Conservation (phyloP, 2,797 vertebrate genomes). For the Catostomus latipinnis region DNA sequence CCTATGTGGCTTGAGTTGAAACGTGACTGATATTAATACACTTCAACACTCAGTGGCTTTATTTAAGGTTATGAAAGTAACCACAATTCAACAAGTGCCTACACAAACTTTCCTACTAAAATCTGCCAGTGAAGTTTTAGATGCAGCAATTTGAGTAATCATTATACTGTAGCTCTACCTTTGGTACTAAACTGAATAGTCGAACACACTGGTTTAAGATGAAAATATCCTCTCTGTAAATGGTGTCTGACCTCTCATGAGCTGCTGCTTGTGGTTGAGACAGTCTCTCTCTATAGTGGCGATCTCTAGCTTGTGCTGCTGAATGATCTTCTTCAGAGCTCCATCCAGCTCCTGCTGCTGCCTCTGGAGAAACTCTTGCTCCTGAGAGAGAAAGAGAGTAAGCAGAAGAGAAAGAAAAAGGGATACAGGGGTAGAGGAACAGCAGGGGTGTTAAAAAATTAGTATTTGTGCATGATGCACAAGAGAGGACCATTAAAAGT, state of each 20-base stretch:
- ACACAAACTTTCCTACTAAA: not conserved
- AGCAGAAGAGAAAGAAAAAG: conserved; percentile 21
- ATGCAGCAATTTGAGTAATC: not conserved
- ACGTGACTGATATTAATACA: not conserved
- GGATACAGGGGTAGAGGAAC: not conserved
- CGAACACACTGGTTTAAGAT: not conserved
- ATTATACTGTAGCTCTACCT: too few relatives aligned
- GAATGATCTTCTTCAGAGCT: conserved; percentile 97
- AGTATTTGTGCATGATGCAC: conserved; percentile 24
- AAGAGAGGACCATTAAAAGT: conserved; percentile 37
- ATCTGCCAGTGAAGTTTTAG: not conserved
- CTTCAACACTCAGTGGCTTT: not conserved
- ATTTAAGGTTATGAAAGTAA: not conserved
- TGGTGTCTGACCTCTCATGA: conserved; percentile 88
- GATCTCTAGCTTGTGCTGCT: conserved; percentile 95
- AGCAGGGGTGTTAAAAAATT: conserved; percentile 9
- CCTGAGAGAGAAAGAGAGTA: conserved; percentile 73
- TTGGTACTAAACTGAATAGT: too few relatives aligned
- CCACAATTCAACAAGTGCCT: not conserved
- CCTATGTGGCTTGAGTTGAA: not conserved
- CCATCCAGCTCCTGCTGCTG: conserved; percentile 97
- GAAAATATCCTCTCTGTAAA: not conserved
- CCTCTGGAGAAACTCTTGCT: conserved; percentile 98
- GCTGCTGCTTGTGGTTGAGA: conserved; percentile 97
- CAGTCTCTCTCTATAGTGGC: conserved; percentile 96